Evolutionary conservation across 2,888 invertebrate species (phyloP), one percentile per base, ranked within the genome.

Genomic region (Dicycla oo): DNA sequence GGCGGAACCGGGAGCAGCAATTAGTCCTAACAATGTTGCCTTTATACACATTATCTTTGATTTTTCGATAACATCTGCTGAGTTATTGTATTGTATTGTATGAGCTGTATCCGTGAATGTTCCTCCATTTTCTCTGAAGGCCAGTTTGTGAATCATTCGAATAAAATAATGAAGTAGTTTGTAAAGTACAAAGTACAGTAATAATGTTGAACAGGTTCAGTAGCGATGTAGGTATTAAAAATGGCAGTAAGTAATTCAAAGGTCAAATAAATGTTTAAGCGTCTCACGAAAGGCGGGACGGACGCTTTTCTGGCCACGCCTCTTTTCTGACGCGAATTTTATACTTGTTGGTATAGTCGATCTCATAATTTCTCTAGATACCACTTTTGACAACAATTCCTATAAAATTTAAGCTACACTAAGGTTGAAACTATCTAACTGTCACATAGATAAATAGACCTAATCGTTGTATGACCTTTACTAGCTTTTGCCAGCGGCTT

Each of bases 21-120:
- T 93, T 93, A 93, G 92, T 87, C 84, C 76, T 88, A 90, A 93
- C 93, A 93, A 93, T 93, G 89, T 91, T 90, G 88, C 91, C 88
- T 91, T 90, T 89, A 87, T 88, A 78, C 80, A 68, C 77, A 85
- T 84, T 88, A 93, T 91, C 91, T 88, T 82, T 86, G 84, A 87
- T 88, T 79, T 73, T 78, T 63, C 62, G 89, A 90, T 90, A 91
- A 57, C 86, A 89, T 90, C 89, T 86, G 83, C 63, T 85, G 73
- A 89, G 85, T 89, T 90, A 90, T 88, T 88, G 86, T 86, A 58
- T 72, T 86, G 72, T 80, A 67, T 38, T 7, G 8, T 34, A 6
- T 86, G 80, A 62, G 47, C 10, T 69, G 63, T 81, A 80, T 83
- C 74, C 82, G 82, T 80, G 78, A 80, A 71, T 78, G 82, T 69